Base-by-base conservation (phyloP, 2,113 vertebrate species). In the Holacanthus passer region DNA sequence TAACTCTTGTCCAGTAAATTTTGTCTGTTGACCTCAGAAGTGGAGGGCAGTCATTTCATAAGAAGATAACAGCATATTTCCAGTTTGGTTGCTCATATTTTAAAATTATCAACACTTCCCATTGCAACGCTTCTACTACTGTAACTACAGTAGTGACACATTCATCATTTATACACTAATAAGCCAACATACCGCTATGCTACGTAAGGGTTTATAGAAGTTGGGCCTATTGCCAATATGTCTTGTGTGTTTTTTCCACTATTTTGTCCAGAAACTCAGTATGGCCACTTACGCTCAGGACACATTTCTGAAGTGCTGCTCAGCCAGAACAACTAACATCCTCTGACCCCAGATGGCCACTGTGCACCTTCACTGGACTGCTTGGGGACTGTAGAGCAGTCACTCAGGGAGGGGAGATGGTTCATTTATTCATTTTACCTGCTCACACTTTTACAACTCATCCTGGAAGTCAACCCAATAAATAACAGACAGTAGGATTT, bases 361-460 rank as follows among this genome's bases (percentile, higher is more conserved):
- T n/a, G 10, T 52, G n/a, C 20, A 45, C 58, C 67, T 45, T 63
- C 27, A 24, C 14, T 39, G 65, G 55, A 7, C 32, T 76, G 59
- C 35, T 76, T 19, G 3, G 19, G 47, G 35, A 64, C 45, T 63
- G 16, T 47, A 17, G 10, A 13, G 17, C 17, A 47, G 43, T 13
- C 0, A 0, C 3, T 62, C 20, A 12, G 11, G 11, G 14, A 58
- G 7, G 19, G 10, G 4, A 68, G 35, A 32, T 48, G 24, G 17
- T 75, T 53, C 3, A 81, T 69, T 70, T 3, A 39, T 52, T 59
- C 0, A 64, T 62, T 71, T 56, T 56, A 20, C 43, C 7, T 11
- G 20, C 45, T 56, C 58, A 17, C 29, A 82, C 27, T 53, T 69
- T 35, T 16, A 60, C 43, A 56, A 70, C 22, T 47, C 11, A 17